phyloP scores from a whole-genome alignment of 2,888 invertebrate genomes.

The Alviniconcha strummeri region DNA sequence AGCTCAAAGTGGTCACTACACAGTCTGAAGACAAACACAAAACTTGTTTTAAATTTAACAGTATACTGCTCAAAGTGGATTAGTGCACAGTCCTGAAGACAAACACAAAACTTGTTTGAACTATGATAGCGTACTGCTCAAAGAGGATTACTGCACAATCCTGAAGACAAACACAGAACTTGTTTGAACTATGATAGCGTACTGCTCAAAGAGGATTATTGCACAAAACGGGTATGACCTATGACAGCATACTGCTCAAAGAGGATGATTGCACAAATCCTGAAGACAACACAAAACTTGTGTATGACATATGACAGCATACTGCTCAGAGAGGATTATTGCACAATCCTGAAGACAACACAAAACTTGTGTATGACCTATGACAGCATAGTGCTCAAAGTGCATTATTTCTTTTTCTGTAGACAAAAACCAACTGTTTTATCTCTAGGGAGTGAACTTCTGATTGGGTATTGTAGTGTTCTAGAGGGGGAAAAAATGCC shows the following conservation, averaged over 20 bases:
- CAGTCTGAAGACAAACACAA: neutral
- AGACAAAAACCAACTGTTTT: no score
- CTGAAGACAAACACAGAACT: neutral
- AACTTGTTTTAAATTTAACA: neutral
- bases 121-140: neutral
- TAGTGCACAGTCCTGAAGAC: neutral
- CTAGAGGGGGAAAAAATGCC: no score
- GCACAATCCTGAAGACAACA: neutral
- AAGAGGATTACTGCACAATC: neutral
- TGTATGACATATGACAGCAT: neutral
- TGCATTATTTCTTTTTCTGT: neutral
- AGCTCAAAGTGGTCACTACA: neutral
- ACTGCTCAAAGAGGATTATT: neutral
- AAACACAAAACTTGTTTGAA: neutral
- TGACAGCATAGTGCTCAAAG: neutral
- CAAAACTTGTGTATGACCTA: no score
- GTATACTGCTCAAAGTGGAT: neutral
- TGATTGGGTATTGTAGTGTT: no score
- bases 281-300: slow-evolving; percentile 4
- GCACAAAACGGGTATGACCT: neutral
- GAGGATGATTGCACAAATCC: neutral
- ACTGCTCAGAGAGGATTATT: neutral
- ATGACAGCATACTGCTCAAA: neutral
- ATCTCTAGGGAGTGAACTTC: no score
- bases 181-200: neutral